Base-by-base conservation (phyloP, 2,797 vertebrate genomes). In the Discoglossus pictus region DNA sequence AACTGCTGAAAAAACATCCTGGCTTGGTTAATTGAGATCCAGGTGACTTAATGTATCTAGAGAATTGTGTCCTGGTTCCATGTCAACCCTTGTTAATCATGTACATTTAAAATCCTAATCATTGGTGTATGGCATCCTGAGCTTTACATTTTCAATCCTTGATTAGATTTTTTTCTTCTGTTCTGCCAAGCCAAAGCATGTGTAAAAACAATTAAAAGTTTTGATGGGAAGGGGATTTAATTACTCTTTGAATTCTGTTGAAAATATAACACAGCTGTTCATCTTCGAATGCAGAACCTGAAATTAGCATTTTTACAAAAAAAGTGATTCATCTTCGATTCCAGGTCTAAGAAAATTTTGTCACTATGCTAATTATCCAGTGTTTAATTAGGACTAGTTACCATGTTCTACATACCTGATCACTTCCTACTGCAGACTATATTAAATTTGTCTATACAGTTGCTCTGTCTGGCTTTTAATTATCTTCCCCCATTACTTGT, bases 221-320 rank as follows among this genome's bases (percentile, higher is more conserved):
- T 75, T 38, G 18, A 23, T 43, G 31, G 51, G 56, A 72, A 75
- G 61, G 10, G 13, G 18, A 62, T 78, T 76, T 80, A 80, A 81
- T 82, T 78, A 72, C 21, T 62, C 54, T 64, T 13, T 4, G 12
- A 67, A 70, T 81, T 72, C 61, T 38, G 68, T 77, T 42, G 46
- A 63, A 80, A 73, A 76, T 48, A 74, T 13, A 23, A 3, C 70
- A 75, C 80, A 84, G 78, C 79, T 84, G 72, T 87, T 83, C 70
- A 53, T 78, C 74, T 82, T 78, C 78, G 83, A 85, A 79, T 74
- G 71, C 67, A 50, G 73, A 80, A 70, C 38, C 78, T 78, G 61
- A 83, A 80, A 81, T 86, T 80, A 77, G n/a, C 81, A 76, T 86
- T 83, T 82, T 79, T 72, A 12, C 73, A 82, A 83, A 84, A 79